Conservation (phyloP, 2,888 invertebrate species). For the Entomobrya multifasciata region DNA sequence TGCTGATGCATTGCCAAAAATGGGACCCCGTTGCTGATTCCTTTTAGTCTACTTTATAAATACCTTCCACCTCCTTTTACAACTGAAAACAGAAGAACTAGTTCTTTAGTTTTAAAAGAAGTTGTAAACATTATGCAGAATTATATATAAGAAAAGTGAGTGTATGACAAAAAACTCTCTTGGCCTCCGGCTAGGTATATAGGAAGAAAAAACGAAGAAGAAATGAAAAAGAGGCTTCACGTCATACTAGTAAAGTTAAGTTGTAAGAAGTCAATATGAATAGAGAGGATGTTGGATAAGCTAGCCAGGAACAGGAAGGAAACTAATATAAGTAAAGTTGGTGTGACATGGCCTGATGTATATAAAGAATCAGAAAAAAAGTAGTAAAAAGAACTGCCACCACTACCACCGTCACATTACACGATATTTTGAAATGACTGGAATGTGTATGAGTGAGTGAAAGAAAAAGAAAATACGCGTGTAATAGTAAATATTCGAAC, state of each 20-base stretch:
- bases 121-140: conserved; percentile 51
- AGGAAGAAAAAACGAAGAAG: neutral
- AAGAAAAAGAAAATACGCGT: conserved; percentile 42
- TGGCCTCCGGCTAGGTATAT: conserved; percentile 18
- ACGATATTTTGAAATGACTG: conserved; percentile 39
- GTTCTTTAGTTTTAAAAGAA: neutral
- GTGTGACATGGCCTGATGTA: neutral
- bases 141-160: neutral
- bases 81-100: neutral
- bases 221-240: neutral
- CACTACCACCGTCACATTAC: conserved; percentile 25
- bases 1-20: conserved; percentile 69
- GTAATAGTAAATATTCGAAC: conserved; percentile 47
- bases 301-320: conserved; percentile 28
- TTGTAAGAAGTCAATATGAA: neutral
- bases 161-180: neutral
- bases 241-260: too few species aligned
- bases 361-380: neutral
- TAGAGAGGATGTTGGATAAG: conserved; percentile 8
- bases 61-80: conserved; percentile 35
- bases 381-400: conserved; percentile 29
- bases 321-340: conserved; percentile 25
- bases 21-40: conserved; percentile 54
- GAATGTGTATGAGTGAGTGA: neutral
- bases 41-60: conserved; percentile 54